A percentile compares a stretch with the other conserved stretches of the same genome.
Conservation (phyloP, 2,888 invertebrate genomes). For the Trisateles emortualis region DNA sequence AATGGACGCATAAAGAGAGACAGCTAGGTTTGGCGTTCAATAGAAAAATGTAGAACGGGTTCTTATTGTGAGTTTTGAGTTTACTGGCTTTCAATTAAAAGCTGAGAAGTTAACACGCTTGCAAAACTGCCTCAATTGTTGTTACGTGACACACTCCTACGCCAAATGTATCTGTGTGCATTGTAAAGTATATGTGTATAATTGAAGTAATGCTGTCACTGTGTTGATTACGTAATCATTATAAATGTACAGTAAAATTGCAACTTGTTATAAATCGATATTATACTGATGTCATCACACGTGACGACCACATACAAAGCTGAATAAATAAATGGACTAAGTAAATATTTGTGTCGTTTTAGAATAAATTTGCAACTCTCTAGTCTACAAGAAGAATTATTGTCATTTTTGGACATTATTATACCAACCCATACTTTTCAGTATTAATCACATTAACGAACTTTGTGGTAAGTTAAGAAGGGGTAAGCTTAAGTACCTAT, state of each 20-base stretch:
- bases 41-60: constrained; percentile 41
- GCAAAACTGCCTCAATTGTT: constrained; percentile 36
- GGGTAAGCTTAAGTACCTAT: too few species aligned
- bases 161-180: constrained; percentile 22
- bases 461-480: too few species aligned
- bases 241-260: constrained; percentile 32
- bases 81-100: constrained; percentile 50
- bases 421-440: too few species aligned
- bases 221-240: constrained; percentile 37
- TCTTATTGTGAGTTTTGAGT: constrained; percentile 43
- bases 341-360: not conserved
- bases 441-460: too few species aligned
- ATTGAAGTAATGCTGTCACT: constrained; percentile 37
- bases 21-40: constrained; percentile 33
- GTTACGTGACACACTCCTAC: constrained; percentile 27
- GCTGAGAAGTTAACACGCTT: constrained; percentile 38
- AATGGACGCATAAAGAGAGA: constrained; percentile 30
- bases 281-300: constrained; percentile 23
- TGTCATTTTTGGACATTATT: too few species aligned
- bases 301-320: constrained; percentile 25
- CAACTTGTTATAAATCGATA: constrained; percentile 36
- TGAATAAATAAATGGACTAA: constrained; percentile 27
- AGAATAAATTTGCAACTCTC: not conserved
- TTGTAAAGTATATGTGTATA: constrained; percentile 22
- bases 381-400: too few species aligned